These are phyloP conservation scores for Gallirallus australis DNA, from an alignment of 2,797 vertebrate species.

Conservation along the genomic window DNA sequence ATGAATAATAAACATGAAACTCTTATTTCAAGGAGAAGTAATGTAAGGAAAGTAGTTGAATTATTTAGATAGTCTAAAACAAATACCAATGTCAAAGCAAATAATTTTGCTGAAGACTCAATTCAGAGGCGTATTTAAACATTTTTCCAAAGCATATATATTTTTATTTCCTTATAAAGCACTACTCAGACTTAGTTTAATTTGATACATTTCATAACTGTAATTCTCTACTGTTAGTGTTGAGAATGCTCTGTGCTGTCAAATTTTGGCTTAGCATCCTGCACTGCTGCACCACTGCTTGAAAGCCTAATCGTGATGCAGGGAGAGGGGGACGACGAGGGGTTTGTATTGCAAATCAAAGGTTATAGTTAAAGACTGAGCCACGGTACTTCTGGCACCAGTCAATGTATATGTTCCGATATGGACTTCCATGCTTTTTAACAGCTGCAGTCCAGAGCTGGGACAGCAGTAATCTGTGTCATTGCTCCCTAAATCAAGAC, in stretches of 20 bases:
- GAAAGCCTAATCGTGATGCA: background rate
- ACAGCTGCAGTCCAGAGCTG: background rate
- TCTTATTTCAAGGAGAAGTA: slow-evolving; percentile 66
- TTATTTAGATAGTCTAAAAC: slow-evolving; percentile 67
- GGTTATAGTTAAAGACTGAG: background rate
- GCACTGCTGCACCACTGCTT: background rate
- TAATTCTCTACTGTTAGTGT: background rate
- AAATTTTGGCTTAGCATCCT: background rate
- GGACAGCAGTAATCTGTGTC: background rate
- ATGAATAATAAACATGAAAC: slow-evolving; percentile 73
- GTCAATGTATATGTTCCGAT: accelerated
- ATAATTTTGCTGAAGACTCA: background rate
- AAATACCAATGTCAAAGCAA: slow-evolving; percentile 26
- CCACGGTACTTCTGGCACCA: background rate
- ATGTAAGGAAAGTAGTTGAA: slow-evolving; percentile 61
- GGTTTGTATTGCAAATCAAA: background rate
- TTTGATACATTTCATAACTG: background rate
- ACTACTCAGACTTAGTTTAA: background rate
- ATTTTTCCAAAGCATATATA: background rate
- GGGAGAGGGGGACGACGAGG: background rate
- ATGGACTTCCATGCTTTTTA: background rate
- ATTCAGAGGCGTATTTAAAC: background rate
- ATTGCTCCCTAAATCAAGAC: background rate
- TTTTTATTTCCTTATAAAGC: background rate
- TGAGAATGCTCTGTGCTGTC: background rate